Conservation (phyloP, 1,140 invertebrate species). For the Drosophila biarmipes region DNA sequence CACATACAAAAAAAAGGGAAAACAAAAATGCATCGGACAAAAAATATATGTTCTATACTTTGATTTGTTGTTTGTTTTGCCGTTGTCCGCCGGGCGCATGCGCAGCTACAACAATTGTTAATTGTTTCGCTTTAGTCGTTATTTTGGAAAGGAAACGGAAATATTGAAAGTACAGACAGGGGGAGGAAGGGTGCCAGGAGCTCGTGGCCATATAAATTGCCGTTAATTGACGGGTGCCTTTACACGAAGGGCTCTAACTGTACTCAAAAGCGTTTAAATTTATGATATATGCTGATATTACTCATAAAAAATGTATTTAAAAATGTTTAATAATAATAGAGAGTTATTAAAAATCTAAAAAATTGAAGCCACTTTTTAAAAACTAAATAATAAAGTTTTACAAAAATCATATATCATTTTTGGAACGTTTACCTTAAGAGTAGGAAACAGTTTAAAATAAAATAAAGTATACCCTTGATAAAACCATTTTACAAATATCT, state of each 20-base stretch:
- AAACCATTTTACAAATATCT: not conserved
- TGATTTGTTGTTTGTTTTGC: conserved; percentile 75
- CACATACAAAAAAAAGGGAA: conserved; percentile 27
- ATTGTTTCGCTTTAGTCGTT: conserved; percentile 67
- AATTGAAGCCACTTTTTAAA: no score
- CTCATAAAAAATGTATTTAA: not conserved
- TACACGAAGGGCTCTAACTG: conserved; percentile 26
- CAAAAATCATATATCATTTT: no score
- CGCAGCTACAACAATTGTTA: conserved; percentile 78
- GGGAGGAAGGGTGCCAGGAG: conserved; percentile 37
- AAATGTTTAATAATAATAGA: no score
- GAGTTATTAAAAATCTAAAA: no score
- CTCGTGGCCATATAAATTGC: conserved; percentile 71
- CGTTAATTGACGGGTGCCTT: conserved; percentile 71
- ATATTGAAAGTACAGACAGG: conserved; percentile 25
- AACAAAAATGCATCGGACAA: conserved; percentile 29
- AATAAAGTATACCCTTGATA: no score
- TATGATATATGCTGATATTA: no score
- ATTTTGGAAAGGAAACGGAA: conserved; percentile 52
- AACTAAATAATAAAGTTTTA: no score
- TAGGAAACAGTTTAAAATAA: no score
- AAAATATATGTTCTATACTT: conserved; percentile 37
- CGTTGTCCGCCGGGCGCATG: conserved; percentile 69
- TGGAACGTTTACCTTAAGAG: no score
- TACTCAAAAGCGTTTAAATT: conserved; percentile 2